These are phyloP conservation scores for Nesoenas mayeri DNA, from an alignment of 2,113 vertebrate species.

Conservation along the genomic window DNA sequence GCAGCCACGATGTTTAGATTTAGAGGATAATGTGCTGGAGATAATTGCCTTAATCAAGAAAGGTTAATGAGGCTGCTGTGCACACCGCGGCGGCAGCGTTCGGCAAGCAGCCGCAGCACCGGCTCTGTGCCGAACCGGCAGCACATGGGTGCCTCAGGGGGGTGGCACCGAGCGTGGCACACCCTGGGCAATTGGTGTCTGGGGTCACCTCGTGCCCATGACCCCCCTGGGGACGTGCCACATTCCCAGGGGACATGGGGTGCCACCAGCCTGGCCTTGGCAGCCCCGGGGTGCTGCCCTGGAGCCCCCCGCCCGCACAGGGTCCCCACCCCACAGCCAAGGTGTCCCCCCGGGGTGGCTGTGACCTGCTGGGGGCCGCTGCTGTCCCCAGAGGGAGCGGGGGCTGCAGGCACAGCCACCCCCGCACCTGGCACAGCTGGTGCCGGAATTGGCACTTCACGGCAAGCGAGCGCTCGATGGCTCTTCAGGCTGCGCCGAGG, in stretches of 20 bases:
- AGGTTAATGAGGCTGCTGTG: constrained; percentile 78
- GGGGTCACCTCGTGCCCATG: neutral
- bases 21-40: constrained; percentile 76
- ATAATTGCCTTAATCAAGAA: constrained; percentile 82
- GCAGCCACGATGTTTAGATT: constrained; percentile 53
- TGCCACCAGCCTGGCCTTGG: neutral
- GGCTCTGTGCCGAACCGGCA: neutral
- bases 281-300: neutral
- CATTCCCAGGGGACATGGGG: neutral
- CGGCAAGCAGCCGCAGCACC: neutral
- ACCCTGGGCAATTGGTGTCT: fast-evolving
- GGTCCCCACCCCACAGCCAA: neutral
- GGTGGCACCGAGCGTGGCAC: neutral
- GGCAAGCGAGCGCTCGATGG: neutral
- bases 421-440: neutral
- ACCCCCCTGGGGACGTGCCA: neutral
- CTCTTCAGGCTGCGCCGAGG: neutral
- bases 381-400: neutral
- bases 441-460: neutral
- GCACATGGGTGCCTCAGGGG: neutral
- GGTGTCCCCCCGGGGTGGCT: neutral
- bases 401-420: neutral
- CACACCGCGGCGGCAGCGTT: constrained; percentile 12
- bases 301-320: neutral
- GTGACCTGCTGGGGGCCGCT: neutral